Evolutionary conservation across 1,140 invertebrate genomes (phyloP).

Genomic region (Pseudomyrmex gracilis): DNA sequence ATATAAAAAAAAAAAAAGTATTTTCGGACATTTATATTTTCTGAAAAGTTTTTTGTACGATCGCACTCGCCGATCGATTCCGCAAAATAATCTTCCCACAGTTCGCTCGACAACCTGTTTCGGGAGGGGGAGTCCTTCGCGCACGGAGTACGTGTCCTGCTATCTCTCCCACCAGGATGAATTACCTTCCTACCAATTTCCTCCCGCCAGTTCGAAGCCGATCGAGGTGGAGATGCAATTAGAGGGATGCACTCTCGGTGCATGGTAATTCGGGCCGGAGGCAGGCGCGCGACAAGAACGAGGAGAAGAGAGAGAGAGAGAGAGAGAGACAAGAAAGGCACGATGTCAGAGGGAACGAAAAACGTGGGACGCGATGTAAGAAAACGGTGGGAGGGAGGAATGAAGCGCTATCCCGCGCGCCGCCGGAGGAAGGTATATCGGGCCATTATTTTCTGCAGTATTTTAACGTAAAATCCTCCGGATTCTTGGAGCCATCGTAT

Average conservation of each 20-base stretch:
- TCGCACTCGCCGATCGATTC: constrained; percentile 57
- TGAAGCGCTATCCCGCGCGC: constrained; percentile 46
- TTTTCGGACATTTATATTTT: not conserved
- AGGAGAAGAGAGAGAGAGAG: not conserved
- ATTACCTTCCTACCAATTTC: constrained; percentile 72
- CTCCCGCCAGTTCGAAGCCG: constrained; percentile 50
- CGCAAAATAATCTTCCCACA: constrained; percentile 57
- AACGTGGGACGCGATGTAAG: constrained; percentile 23
- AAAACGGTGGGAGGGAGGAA: constrained; percentile 9
- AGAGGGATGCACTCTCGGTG: constrained; percentile 73
- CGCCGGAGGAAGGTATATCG: constrained; percentile 68
- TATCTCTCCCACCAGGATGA: constrained; percentile 63
- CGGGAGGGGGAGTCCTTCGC: constrained; percentile 43
- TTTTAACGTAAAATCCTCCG: constrained; percentile 82
- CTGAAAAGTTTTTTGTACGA: not conserved
- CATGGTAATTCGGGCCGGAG: constrained; percentile 73
- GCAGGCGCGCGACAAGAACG: constrained; percentile 14
- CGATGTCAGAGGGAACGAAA: constrained; percentile 20
- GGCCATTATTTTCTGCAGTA: constrained; percentile 80
- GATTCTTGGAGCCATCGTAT: constrained; percentile 82
- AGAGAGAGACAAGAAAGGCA: constrained; percentile 1
- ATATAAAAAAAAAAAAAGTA: not conserved
- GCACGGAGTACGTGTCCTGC: constrained; percentile 36
- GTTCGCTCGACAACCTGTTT: constrained; percentile 41
- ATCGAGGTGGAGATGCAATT: constrained; percentile 71